Conservation (phyloP, 2,797 vertebrate genomes). For the Clarias laeviceps region DNA sequence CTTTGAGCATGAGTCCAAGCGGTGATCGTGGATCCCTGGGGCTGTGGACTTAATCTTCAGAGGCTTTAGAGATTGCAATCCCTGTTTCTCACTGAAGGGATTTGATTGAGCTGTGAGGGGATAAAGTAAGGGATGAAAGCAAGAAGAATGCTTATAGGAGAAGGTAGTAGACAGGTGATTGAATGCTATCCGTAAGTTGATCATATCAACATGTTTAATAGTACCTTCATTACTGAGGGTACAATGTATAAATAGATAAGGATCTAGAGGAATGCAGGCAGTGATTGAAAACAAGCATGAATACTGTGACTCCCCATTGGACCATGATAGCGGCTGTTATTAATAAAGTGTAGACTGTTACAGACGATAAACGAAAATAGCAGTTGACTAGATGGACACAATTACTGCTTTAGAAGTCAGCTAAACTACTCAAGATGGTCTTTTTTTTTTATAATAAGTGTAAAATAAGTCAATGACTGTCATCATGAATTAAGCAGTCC, state of each 20-base stretch:
- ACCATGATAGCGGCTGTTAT: not conserved
- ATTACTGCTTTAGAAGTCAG: not conserved
- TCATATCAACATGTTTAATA: not conserved
- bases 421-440: not conserved
- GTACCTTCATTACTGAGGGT: not conserved
- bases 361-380: not conserved
- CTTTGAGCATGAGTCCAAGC: conserved; percentile 56
- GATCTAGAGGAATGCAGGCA: not conserved
- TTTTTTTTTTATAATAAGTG: not conserved
- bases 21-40: conserved; percentile 49
- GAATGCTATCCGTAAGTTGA: not conserved
- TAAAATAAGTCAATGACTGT: no score
- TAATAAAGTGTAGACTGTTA: not conserved
- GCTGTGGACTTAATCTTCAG: conserved; percentile 54
- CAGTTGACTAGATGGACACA: not conserved
- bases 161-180: conserved; percentile 1
- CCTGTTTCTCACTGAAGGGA: conserved; percentile 38
- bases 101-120: conserved; percentile 32
- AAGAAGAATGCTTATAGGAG: conserved; percentile 20
- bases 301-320: not conserved
- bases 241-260: not conserved
- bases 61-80: conserved; percentile 51
- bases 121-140: conserved; percentile 42
- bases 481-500: not conserved
- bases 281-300: not conserved